Percentiles rank a stretch among this genome's conserved stretches.
These are phyloP conservation scores for Diachasma alloeum DNA, from an alignment of 1,140 invertebrate species.

Conservation along the genomic window DNA sequence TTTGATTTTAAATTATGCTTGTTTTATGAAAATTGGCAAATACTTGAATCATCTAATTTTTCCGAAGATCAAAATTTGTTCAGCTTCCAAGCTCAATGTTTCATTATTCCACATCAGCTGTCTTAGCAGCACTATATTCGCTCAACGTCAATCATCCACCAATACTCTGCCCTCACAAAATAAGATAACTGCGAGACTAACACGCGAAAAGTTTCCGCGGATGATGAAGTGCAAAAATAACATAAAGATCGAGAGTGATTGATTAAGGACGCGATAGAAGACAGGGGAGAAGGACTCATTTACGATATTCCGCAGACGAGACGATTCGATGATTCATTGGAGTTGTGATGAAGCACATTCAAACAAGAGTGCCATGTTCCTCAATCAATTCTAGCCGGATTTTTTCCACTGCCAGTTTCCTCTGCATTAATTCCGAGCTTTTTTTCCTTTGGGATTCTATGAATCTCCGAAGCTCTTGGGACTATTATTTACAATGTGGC, in stretches of 20 bases:
- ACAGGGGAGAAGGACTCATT: neutral
- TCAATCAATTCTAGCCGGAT: too few species aligned
- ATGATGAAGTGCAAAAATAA: neutral
- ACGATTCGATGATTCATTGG: neutral
- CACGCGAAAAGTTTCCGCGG: neutral
- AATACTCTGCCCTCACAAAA: neutral
- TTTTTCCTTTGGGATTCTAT: too few species aligned
- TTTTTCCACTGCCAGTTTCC: neutral
- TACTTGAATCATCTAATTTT: too few species aligned
- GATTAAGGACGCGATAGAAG: neutral
- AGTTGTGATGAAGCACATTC: neutral
- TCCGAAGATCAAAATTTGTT: too few species aligned
- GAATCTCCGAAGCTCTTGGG: too few species aligned
- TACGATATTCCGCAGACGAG: neutral
- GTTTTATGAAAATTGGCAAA: too few species aligned
- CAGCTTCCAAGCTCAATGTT: neutral
- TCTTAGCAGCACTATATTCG: neutral
- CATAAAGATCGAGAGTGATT: neutral
- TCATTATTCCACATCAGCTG: neutral
- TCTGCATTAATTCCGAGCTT: neutral
- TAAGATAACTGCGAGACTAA: neutral
- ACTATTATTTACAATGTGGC: neutral
- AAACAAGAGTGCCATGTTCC: too few species aligned
- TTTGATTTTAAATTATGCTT: too few species aligned
- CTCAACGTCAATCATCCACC: neutral